Percentiles rank a stretch among this genome's conserved stretches.
Evolutionary conservation across 2,888 invertebrate species (phyloP).

Genomic region (Dromius quadrimaculatus): DNA sequence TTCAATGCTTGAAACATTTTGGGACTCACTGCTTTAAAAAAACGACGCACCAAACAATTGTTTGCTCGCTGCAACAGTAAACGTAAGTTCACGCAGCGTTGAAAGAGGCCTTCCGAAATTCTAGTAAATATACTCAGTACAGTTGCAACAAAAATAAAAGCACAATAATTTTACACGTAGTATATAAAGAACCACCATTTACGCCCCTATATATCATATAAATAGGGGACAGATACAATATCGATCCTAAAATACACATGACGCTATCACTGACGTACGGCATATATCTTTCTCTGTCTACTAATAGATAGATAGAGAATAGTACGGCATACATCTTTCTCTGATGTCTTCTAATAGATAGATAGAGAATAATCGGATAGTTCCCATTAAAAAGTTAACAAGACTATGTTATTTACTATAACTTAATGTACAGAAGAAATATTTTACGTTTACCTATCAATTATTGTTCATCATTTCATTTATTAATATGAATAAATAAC

Average conservation of each 20-base stretch:
- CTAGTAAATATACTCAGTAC: too few species aligned
- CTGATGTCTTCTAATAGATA: too few species aligned
- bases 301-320: too few species aligned
- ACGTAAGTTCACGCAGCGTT: not conserved
- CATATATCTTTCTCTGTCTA: not conserved
- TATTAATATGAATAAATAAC: too few species aligned
- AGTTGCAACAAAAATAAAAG: not conserved
- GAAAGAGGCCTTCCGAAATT: not conserved
- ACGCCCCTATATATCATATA: not conserved
- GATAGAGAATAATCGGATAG: too few species aligned
- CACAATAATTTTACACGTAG: not conserved
- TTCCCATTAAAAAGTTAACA: too few species aligned
- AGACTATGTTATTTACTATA: too few species aligned
- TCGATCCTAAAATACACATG: not conserved
- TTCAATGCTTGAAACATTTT: not conserved
- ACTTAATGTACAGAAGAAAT: too few species aligned
- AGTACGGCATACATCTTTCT: too few species aligned
- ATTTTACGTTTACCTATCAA: too few species aligned
- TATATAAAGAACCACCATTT: not conserved
- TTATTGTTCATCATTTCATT: too few species aligned
- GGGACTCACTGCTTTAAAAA: slow-evolving; percentile 3
- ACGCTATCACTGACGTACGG: not conserved
- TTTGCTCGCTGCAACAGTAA: not conserved
- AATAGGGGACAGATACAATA: not conserved
- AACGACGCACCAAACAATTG: slow-evolving; percentile 2